Evolutionary conservation across 2,888 invertebrate genomes (phyloP).

Genomic region (Octodonta nipae): DNA sequence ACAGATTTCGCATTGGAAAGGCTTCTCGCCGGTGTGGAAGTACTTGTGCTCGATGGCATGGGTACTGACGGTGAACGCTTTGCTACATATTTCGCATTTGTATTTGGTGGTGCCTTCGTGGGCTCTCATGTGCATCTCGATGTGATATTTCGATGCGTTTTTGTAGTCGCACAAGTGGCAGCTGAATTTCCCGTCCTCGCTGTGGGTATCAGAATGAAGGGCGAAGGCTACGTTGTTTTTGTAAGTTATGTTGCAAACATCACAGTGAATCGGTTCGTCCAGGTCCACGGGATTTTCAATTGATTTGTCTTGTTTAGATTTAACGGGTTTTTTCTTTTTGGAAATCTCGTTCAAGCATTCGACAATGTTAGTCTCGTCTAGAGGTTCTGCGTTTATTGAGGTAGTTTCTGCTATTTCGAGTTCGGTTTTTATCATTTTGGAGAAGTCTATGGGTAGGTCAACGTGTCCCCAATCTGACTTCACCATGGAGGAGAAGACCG

Average conservation of each 20-base stretch:
- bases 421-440: too few species aligned
- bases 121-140: conserved; percentile 33
- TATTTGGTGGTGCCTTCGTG: conserved; percentile 38
- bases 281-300: conserved; percentile 19
- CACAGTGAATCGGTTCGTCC: conserved; percentile 30
- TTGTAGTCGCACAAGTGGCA: conserved; percentile 29
- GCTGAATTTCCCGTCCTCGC: conserved; percentile 23
- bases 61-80: conserved; percentile 37
- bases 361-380: too few species aligned
- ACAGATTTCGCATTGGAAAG: conserved; percentile 38
- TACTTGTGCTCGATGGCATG: conserved; percentile 38
- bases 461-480: too few species aligned
- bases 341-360: too few species aligned
- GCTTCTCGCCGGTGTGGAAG: conserved; percentile 42
- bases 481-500: too few species aligned
- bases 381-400: too few species aligned
- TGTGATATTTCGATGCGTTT: conserved; percentile 26
- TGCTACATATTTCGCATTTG: conserved; percentile 36
- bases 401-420: too few species aligned
- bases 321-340: too few species aligned
- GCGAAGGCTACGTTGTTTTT: conserved; percentile 28
- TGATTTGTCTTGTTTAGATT: too few species aligned
- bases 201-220: conserved; percentile 26
- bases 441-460: too few species aligned
- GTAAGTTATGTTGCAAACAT: conserved; percentile 27